These are phyloP conservation scores for Acanthosepion esculentum DNA, from an alignment of 2,888 invertebrate species.

Conservation along the genomic window DNA sequence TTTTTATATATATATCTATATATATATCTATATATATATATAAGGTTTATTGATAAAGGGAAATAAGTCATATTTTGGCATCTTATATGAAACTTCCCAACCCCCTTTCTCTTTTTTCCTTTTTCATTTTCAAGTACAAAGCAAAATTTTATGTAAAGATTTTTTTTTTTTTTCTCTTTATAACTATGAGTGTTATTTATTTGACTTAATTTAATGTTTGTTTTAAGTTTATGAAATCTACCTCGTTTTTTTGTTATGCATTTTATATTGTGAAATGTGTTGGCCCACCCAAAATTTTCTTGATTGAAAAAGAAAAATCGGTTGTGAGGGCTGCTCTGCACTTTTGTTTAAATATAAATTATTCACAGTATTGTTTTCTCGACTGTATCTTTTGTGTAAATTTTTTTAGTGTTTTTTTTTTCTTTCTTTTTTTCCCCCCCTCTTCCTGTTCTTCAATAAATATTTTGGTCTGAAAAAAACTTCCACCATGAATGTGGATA, in stretches of 20 bases:
- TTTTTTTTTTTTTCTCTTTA: not conserved
- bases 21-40: too few species aligned
- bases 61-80: not conserved
- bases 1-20: too few species aligned
- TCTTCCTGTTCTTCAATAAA: too few species aligned
- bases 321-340: conserved; percentile 33
- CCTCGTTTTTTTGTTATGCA: conserved; percentile 23
- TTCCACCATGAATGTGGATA: not conserved
- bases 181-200: conserved; percentile 8
- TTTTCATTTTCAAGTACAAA: not conserved
- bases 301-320: not conserved
- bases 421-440: not conserved
- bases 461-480: not conserved
- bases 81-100: not conserved
- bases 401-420: not conserved
- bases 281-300: conserved; percentile 18
- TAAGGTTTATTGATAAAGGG: not conserved
- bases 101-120: not conserved
- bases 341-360: not conserved
- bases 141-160: not conserved
- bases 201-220: conserved; percentile 33
- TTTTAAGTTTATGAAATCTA: conserved; percentile 33
- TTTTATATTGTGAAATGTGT: conserved; percentile 23
- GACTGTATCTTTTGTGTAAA: not conserved
- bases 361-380: not conserved